Conservation (phyloP, 2,113 vertebrate genomes). For the Lepidothrix coronata region DNA sequence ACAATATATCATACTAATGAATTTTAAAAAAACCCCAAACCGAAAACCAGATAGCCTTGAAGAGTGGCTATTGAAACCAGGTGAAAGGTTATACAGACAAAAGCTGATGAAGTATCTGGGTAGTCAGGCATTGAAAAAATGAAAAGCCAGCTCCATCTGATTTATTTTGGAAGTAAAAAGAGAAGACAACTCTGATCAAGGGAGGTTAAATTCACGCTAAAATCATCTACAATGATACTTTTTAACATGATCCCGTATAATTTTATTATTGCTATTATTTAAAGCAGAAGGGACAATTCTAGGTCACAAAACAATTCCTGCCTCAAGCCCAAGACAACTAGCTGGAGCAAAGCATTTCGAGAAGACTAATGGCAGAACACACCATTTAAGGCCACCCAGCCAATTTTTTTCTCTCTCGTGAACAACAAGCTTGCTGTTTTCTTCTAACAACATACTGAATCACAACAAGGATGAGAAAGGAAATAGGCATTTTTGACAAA, state of each 20-base stretch:
- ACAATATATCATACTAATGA: slow-evolving; percentile 1
- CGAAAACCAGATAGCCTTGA: slow-evolving; percentile 15
- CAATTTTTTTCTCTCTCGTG: neutral
- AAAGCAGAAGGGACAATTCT: slow-evolving; percentile 24
- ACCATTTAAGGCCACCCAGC: neutral
- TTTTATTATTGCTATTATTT: slow-evolving; percentile 37
- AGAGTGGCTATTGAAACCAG: slow-evolving; percentile 42
- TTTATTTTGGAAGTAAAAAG: slow-evolving; percentile 42
- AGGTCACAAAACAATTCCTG: slow-evolving; percentile 19
- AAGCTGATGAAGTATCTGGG: slow-evolving; percentile 23
- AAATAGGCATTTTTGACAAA: neutral
- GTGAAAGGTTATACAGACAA: slow-evolving; percentile 29
- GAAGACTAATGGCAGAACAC: neutral
- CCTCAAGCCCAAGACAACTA: neutral
- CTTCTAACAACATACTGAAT: neutral
- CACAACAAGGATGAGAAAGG: neutral
- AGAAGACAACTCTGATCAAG: slow-evolving; percentile 4
- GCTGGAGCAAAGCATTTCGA: neutral
- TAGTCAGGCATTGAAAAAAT: slow-evolving; percentile 3
- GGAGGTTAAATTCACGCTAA: neutral
- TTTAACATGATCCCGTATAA: neutral
- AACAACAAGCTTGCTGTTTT: neutral
- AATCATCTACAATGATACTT: slow-evolving; percentile 4
- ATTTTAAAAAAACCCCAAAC: neutral
- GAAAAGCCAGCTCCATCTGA: neutral